Base-by-base conservation (phyloP, 2,797 vertebrate species). In the Chaetodon trifasciatus region DNA sequence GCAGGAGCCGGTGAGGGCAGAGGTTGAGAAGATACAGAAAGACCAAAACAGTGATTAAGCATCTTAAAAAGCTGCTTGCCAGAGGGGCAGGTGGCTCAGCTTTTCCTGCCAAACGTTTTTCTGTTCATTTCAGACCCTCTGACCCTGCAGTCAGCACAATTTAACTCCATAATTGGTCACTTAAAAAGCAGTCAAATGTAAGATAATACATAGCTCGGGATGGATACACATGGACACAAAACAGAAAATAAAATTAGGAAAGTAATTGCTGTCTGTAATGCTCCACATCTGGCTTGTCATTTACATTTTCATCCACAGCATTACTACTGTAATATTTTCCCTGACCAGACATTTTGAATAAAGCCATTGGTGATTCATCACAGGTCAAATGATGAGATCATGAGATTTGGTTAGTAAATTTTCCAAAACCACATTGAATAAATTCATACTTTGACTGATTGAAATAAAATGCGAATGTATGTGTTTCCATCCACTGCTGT, bases 111-210 rank as follows among this genome's bases (percentile, higher is more conserved):
- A 69, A 24, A 64, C 50, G 53, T 70, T 55, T 17, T 44, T 42
- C 24, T 17, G 28, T 47, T 56, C 1, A 44, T 55, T 76, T 40
- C 67, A 44, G 73, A 60, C n/a, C 6, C 32, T 23, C 50, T 44
- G 9, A 49, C 35, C 9, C 13, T 42, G 40, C 32, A 74, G 76
- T 70, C 61, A 55, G 76, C 64, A 52, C 24, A 37, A 42, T 57
- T 78, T 32, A 28, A 17, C 35, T 17, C 23, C 60, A 19, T 56
- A 32, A 56, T 7, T 37, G 69, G n/a, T 37, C 56, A 44, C 23
- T 62, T 72, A 21, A 49, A 74, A 35, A 8, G n/a, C 9, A 39
- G 39, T 15, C n/a, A 62, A 8, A 68, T 56, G 49, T 56, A 62
- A 68, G 12, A 39, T 50, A 37, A 52, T 5, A 66, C 46, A 19